These are phyloP conservation scores for Catharus ustulatus DNA, from an alignment of 2,797 vertebrate genomes.

Conservation along the genomic window DNA sequence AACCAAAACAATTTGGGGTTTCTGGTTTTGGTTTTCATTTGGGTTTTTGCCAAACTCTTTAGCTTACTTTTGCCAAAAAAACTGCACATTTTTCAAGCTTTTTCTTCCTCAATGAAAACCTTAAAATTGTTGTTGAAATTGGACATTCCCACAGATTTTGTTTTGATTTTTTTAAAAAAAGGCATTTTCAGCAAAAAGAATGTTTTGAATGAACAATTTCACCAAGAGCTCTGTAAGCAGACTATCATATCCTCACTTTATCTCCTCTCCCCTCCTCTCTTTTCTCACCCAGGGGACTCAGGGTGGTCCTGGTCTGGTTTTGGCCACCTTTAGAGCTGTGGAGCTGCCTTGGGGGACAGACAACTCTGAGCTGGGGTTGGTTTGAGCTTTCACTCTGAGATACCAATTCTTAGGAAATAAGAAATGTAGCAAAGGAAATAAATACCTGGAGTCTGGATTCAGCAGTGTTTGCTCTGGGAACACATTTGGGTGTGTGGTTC, in stretches of 20 bases:
- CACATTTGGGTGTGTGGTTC: neutral
- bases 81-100: conserved; percentile 52
- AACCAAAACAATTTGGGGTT: conserved; percentile 54
- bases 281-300: neutral
- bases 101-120: conserved; percentile 61
- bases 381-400: neutral
- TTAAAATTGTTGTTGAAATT: conserved; percentile 60
- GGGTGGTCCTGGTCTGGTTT: neutral
- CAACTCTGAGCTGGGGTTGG: neutral
- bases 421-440: neutral
- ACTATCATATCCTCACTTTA: neutral
- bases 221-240: neutral
- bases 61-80: conserved; percentile 52
- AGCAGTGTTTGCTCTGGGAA: neutral
- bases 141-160: conserved; percentile 28
- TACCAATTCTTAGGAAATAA: neutral
- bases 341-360: neutral
- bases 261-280: neutral
- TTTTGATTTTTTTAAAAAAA: neutral
- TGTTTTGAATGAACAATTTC: neutral
- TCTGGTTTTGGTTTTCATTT: conserved; percentile 50
- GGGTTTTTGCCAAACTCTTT: conserved; percentile 34
- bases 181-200: neutral
- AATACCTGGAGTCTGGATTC: neutral
- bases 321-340: neutral